phyloP scores from a whole-genome alignment of 2,113 vertebrate species.

The Centropus bengalensis region DNA sequence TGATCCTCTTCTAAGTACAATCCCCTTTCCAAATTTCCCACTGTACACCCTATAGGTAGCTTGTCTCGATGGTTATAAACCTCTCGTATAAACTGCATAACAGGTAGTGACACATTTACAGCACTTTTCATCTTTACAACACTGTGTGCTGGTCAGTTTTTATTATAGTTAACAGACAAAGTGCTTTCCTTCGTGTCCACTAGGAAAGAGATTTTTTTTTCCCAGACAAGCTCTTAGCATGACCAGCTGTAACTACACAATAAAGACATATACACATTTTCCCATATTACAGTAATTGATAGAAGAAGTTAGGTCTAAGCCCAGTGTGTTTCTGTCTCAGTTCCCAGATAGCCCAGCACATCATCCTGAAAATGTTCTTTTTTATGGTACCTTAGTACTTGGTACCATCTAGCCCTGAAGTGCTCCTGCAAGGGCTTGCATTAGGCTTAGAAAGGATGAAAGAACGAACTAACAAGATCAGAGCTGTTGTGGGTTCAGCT shows the following conservation, averaged over 20 bases:
- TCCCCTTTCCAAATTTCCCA: background rate
- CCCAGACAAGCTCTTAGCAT: conserved; percentile 1
- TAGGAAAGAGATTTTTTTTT: background rate
- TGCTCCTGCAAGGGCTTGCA: background rate
- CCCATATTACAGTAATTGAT: background rate
- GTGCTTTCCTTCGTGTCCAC: background rate
- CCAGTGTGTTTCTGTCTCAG: background rate
- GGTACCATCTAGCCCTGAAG: background rate
- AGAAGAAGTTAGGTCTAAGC: background rate
- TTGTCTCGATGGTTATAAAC: background rate
- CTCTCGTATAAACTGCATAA: conserved; percentile 34
- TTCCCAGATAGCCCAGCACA: background rate
- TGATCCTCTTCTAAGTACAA: background rate
- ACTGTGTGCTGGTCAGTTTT: conserved; percentile 26
- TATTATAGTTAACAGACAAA: conserved; percentile 33
- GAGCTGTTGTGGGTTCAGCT: conserved; percentile 32
- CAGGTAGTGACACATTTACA: conserved; percentile 35
- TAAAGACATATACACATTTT: background rate
- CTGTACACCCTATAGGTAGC: background rate
- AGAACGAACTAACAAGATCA: conserved; percentile 19
- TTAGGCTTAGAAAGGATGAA: conserved; percentile 35
- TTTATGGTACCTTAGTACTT: background rate
- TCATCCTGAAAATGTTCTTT: conserved; percentile 20
- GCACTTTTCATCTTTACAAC: conserved; percentile 47
- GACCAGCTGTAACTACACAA: background rate